Percentiles rank a stretch among this genome's conserved stretches.
These are phyloP conservation scores for Holcopasites calliopsidis DNA, from an alignment of 1,140 invertebrate species.

Conservation along the genomic window DNA sequence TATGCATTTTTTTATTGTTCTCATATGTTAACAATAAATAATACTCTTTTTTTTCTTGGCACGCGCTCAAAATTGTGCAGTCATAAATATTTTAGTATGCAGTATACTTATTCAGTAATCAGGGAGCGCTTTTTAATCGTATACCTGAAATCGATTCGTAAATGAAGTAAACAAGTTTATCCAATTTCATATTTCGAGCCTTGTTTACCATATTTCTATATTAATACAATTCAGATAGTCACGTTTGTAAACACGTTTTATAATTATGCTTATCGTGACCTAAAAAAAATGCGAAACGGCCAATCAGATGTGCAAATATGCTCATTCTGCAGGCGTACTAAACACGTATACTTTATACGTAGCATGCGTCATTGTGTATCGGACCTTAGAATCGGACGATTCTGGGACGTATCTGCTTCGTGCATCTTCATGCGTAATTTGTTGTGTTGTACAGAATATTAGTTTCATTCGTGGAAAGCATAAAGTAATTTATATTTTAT, in stretches of 20 bases:
- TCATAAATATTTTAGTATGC: no score
- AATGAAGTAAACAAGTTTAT: no score
- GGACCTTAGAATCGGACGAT: not conserved
- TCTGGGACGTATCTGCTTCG: not conserved
- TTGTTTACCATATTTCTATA: no score
- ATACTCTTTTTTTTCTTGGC: no score
- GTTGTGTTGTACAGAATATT: not conserved
- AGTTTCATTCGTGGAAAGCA: no score
- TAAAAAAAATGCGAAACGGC: not conserved
- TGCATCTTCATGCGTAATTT: constrained; percentile 1
- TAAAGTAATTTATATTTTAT: no score
- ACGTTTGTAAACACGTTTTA: not conserved
- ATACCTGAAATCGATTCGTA: no score
- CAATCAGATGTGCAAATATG: not conserved
- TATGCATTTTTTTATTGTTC: not conserved
- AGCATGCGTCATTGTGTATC: not conserved
- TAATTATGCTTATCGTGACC: not conserved
- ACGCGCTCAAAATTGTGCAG: no score
- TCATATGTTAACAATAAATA: not conserved
- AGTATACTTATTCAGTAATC: no score
- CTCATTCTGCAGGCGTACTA: not conserved
- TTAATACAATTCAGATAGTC: not conserved
- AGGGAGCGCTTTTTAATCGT: no score
- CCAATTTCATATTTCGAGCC: not conserved
- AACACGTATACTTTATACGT: not conserved